Percentiles rank a stretch among this genome's conserved stretches.
These are phyloP conservation scores for Brenthis hecate DNA, from an alignment of 2,888 invertebrate genomes.

Conservation along the genomic window DNA sequence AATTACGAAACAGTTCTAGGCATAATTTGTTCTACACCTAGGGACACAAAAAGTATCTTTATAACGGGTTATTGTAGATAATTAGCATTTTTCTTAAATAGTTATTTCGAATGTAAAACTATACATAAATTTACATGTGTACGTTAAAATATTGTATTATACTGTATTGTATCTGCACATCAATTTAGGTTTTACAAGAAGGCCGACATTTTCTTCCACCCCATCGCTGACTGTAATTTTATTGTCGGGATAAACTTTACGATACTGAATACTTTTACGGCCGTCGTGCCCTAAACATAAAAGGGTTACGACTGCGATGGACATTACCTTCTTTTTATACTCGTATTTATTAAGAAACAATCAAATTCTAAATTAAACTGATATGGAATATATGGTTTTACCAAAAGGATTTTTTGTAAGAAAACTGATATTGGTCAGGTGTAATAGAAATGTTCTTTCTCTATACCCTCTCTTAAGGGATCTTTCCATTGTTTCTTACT, in stretches of 20 bases:
- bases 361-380: constrained; percentile 15
- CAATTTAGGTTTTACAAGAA: constrained; percentile 46
- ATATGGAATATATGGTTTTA: constrained; percentile 2
- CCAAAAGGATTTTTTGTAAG: too few relatives aligned
- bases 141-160: not conserved
- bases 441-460: too few relatives aligned
- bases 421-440: too few relatives aligned
- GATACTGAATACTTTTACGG: constrained; percentile 73
- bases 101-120: not conserved
- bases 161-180: constrained; percentile 1
- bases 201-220: constrained; percentile 64
- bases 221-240: constrained; percentile 69
- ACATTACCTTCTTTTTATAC: constrained; percentile 26
- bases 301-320: constrained; percentile 58
- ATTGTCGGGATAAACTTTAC: constrained; percentile 73
- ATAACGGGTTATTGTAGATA: too few relatives aligned
- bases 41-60: too few relatives aligned
- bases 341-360: constrained; percentile 25
- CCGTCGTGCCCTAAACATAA: constrained; percentile 67
- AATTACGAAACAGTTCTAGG: too few relatives aligned
- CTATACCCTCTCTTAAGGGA: too few relatives aligned
- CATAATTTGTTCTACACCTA: too few relatives aligned
- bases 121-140: not conserved
- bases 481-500: too few relatives aligned
- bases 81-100: not conserved